Evolutionary conservation across 2,888 invertebrate species (phyloP), one percentile per base, ranked within the genome.

Genomic region (Octodonta nipae): DNA sequence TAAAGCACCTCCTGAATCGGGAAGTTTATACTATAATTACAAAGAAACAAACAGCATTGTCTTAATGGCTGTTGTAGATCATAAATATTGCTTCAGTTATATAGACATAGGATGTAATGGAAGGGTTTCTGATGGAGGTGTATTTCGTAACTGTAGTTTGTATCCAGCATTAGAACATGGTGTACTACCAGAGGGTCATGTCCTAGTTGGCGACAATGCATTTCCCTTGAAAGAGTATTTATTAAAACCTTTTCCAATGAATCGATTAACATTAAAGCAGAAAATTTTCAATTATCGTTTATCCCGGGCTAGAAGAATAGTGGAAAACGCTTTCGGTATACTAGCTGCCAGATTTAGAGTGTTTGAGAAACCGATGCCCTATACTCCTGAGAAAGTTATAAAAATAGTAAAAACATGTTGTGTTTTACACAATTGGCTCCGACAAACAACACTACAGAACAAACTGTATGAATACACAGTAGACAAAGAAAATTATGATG

Each of bases 11-110:
- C 30, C 40, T 6, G 32, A 41, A 17, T 36, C 30, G 29, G 45
- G 44, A 16, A 42, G 36, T 26, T 26, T 38, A n/a, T 48, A 33
- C 32, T 47, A 34, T 24, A 48, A 47, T 35, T 48, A 45, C 33
- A 47, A 47, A 33, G 36, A 33, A 8, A 12, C 14, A 6, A 41
- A 43, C 20, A 42, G 43, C 26, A 32, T 45, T 34, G 40, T 49
- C 13, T 30, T 49, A 20, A 33, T 47, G 33, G 46, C 42, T 11
- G 15, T 44, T 15, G 42, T 41, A 8, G 47, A 45, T 22, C 17
- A 42, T 24, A 30, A 43, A 12, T 42, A 42, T 28, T 41, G 38
- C 20, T 44, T 45, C 35, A 26, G 28, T 10, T 44, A 43, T 30
- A 35, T 42, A 16, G 38, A 42, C 22, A 33, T 44, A 24, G 44